Conservation (phyloP, 2,113 vertebrate genomes). For the Hippocampus abdominalis region DNA sequence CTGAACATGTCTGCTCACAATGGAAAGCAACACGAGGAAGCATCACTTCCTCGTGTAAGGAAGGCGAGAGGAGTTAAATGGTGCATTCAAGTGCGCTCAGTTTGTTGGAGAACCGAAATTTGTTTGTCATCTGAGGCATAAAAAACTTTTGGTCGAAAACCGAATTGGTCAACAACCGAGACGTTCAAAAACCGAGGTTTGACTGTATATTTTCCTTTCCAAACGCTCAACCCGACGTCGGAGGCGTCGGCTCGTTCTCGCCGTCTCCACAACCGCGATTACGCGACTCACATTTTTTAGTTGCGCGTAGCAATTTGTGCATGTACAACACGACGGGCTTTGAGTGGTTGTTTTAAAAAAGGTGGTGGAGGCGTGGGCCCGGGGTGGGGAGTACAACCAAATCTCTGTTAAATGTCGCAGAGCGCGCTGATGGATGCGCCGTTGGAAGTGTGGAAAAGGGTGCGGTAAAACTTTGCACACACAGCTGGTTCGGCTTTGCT, state of each 20-base stretch:
- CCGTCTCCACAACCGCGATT: neutral
- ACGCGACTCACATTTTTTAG: neutral
- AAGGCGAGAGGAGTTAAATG: too few relatives aligned
- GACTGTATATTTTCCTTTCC: too few relatives aligned
- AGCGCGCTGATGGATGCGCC: constrained; percentile 63
- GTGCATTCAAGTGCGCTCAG: too few relatives aligned
- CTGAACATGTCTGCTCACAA: too few relatives aligned
- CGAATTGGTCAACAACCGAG: too few relatives aligned
- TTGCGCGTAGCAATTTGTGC: constrained; percentile 17
- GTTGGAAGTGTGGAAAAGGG: constrained; percentile 41
- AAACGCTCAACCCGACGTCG: neutral
- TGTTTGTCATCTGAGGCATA: too few relatives aligned
- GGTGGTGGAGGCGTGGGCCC: neutral
- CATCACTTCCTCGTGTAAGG: too few relatives aligned
- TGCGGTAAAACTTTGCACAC: constrained; percentile 56
- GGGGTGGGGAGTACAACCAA: constrained; percentile 16
- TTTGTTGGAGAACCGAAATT: too few relatives aligned
- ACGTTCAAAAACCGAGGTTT: too few relatives aligned
- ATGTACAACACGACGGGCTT: constrained; percentile 15
- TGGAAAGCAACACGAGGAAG: too few relatives aligned
- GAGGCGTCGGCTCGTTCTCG: neutral
- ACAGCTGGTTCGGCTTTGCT: constrained; percentile 74
- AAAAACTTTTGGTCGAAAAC: too few relatives aligned
- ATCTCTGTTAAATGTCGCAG: constrained; percentile 36
- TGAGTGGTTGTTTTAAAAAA: constrained; percentile 25